Evolutionary conservation across 2,113 vertebrate species (phyloP).

Genomic region (Xyliphius kryptos): DNA sequence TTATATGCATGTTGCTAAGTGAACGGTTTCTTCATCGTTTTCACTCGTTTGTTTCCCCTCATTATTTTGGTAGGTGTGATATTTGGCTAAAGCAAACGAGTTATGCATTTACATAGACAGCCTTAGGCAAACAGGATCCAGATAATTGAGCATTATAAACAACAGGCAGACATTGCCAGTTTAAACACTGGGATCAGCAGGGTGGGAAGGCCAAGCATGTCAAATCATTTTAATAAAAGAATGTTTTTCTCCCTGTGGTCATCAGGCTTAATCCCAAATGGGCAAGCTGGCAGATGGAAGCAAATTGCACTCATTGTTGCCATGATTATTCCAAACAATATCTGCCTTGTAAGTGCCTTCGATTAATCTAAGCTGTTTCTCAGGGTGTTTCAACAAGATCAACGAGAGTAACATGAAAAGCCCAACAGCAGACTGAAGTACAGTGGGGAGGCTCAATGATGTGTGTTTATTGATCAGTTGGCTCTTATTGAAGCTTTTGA

Average conservation of each 20-base stretch:
- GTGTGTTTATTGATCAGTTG: not conserved
- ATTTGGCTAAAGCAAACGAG: slow-evolving; percentile 21
- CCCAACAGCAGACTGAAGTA: not conserved
- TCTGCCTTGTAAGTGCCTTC: slow-evolving; percentile 27
- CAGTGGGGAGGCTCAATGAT: not conserved
- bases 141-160: slow-evolving; percentile 23
- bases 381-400: not conserved
- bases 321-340: slow-evolving; percentile 34
- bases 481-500: not conserved
- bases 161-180: slow-evolving; percentile 6
- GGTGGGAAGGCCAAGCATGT: slow-evolving; percentile 18
- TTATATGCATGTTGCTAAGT: slow-evolving; percentile 1
- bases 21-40: not conserved
- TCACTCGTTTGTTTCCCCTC: not conserved
- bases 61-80: slow-evolving; percentile 9
- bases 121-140: slow-evolving; percentile 13
- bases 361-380: slow-evolving; percentile 24
- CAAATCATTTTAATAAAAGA: slow-evolving; percentile 36
- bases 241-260: slow-evolving; percentile 28
- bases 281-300: slow-evolving; percentile 6
- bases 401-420: slow-evolving; percentile 7
- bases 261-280: slow-evolving; percentile 27
- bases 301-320: slow-evolving; percentile 36
- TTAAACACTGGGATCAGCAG: slow-evolving; percentile 8
- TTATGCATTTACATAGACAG: not conserved